phyloP scores from a whole-genome alignment of 2,888 invertebrate species.

The Plebejus anna region DNA sequence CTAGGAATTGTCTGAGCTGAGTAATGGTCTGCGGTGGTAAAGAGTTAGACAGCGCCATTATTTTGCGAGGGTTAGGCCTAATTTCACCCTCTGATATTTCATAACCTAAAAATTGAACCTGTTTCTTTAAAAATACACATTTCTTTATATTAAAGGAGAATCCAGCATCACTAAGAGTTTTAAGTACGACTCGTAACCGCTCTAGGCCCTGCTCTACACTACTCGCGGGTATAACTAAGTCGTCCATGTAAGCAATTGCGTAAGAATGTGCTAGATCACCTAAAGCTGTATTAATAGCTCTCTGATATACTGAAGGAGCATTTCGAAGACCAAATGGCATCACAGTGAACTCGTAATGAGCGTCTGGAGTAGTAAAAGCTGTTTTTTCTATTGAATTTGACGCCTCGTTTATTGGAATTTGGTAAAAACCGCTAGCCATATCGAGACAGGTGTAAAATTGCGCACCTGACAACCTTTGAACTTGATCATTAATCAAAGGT shows the following conservation, averaged over 20 bases:
- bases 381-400: too few relatives aligned
- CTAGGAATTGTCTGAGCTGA: slow-evolving; percentile 10
- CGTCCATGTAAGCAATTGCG: background rate
- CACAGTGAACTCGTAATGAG: too few relatives aligned
- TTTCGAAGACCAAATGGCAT: background rate
- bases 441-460: too few relatives aligned
- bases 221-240: background rate
- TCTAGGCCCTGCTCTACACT: background rate
- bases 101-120: slow-evolving; percentile 18
- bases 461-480: too few relatives aligned
- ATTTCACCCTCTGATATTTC: slow-evolving; percentile 18
- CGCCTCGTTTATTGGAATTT: too few relatives aligned
- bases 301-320: background rate
- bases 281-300: background rate
- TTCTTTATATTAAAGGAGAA: slow-evolving; percentile 31
- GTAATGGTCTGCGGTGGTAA: background rate
- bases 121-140: slow-evolving; percentile 30
- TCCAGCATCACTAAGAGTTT: slow-evolving; percentile 29
- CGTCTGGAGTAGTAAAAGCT: too few relatives aligned
- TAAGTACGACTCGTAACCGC: slow-evolving; percentile 29
- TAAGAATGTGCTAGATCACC: background rate
- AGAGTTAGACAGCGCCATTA: background rate
- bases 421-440: too few relatives aligned
- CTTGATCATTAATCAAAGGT: too few relatives aligned
- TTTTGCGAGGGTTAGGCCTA: slow-evolving; percentile 13